Evolutionary conservation across 2,888 invertebrate species (phyloP).

Genomic region (Mythimna loreyi): DNA sequence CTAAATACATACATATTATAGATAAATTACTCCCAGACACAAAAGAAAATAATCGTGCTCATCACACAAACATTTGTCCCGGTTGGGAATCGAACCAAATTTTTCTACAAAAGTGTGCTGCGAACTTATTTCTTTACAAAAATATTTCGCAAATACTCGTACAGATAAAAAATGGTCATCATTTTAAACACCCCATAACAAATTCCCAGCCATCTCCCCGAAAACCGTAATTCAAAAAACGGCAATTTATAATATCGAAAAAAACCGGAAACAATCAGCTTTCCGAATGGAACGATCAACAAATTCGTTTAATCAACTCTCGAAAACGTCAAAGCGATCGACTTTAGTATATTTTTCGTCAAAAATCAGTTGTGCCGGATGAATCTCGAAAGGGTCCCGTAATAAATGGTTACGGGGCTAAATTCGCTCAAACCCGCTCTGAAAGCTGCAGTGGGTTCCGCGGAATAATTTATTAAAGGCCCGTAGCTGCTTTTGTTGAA

Average conservation of each 20-base stretch:
- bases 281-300: conserved; percentile 48
- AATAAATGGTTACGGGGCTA: conserved; percentile 75
- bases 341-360: conserved; percentile 62
- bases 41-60: too few relatives aligned
- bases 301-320: conserved; percentile 63
- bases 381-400: conserved; percentile 68
- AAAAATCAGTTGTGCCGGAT: conserved; percentile 74
- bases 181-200: conserved; percentile 31
- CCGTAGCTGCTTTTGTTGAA: conserved; percentile 77
- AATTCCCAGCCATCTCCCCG: conserved; percentile 5
- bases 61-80: too few relatives aligned
- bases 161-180: conserved; percentile 10
- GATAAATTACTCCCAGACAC: too few relatives aligned
- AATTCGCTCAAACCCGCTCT: conserved; percentile 72
- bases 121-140: not conserved
- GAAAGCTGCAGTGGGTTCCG: conserved; percentile 76
- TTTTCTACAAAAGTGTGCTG: not conserved
- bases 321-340: conserved; percentile 59
- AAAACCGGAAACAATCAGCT: conserved; percentile 43
- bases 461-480: conserved; percentile 86
- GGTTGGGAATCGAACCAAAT: too few relatives aligned
- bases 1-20: too few relatives aligned
- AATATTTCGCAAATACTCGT: not conserved
- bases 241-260: conserved; percentile 35
- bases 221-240: conserved; percentile 40